Evolutionary conservation across 2,113 vertebrate genomes (phyloP).

Genomic region (Delphinapterus leucas): DNA sequence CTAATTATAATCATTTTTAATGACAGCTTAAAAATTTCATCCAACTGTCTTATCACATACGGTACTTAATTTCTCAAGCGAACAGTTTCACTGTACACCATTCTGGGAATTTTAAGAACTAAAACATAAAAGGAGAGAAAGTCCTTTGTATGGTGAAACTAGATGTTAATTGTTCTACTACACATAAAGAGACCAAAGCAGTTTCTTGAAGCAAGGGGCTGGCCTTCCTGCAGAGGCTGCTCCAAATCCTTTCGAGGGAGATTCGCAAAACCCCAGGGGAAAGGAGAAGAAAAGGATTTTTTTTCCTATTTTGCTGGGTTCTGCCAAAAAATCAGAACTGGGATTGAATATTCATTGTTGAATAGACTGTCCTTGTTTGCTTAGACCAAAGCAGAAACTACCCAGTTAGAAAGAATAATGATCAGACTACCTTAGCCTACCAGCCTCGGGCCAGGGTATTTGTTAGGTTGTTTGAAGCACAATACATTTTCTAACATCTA

Average conservation of each 20-base stretch:
- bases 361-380: background rate
- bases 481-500: background rate
- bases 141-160: conserved; percentile 80
- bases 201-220: conserved; percentile 53
- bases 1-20: conserved; percentile 88
- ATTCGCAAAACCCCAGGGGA: conserved; percentile 45
- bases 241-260: conserved; percentile 46
- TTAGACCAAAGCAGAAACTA: background rate
- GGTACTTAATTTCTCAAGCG: conserved; percentile 87
- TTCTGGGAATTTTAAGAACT: conserved; percentile 85
- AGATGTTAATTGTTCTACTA: conserved; percentile 83
- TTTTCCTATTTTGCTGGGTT: background rate
- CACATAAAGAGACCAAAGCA: conserved; percentile 77
- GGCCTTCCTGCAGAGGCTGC: conserved; percentile 63
- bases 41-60: conserved; percentile 85
- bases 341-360: conserved; percentile 31
- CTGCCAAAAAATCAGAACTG: conserved; percentile 37
- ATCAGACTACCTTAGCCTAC: background rate
- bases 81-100: conserved; percentile 83
- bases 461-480: background rate
- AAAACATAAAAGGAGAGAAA: conserved; percentile 81
- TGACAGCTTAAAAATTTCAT: conserved; percentile 88
- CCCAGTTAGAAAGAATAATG: background rate
- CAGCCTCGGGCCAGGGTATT: background rate
- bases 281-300: conserved; percentile 45